A percentile compares a stretch with the other conserved stretches of the same genome.
phyloP scores from a whole-genome alignment of 1,140 invertebrate genomes.

The Anthonomus grandis region DNA sequence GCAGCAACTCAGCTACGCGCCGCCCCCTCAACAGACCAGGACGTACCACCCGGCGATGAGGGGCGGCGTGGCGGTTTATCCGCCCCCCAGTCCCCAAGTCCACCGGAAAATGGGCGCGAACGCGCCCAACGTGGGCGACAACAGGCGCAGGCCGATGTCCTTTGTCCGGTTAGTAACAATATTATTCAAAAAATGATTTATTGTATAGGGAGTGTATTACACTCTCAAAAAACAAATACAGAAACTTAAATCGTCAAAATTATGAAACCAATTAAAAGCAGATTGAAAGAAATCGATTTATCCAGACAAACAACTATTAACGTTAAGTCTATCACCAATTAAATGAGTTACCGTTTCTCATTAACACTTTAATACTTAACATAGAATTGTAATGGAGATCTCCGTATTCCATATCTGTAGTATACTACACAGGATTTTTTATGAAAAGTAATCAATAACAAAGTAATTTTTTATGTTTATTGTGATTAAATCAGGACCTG shows the following conservation, averaged over 20 bases:
- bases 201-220: neutral
- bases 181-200: neutral
- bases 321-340: too few relatives aligned
- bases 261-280: too few relatives aligned
- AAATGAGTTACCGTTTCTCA: too few relatives aligned
- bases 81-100: conserved; percentile 65
- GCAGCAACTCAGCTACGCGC: conserved; percentile 36
- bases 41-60: conserved; percentile 60
- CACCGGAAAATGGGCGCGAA: conserved; percentile 46
- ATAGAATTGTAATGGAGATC: too few relatives aligned
- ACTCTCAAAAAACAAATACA: neutral
- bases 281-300: too few relatives aligned
- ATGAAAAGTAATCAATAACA: too few relatives aligned
- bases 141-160: conserved; percentile 75
- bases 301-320: too few relatives aligned
- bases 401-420: too few relatives aligned
- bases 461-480: too few relatives aligned
- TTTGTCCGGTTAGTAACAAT: conserved; percentile 70
- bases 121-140: conserved; percentile 42
- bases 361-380: too few relatives aligned
- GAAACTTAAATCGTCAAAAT: neutral
- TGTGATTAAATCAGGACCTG: too few relatives aligned
- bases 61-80: conserved; percentile 66
- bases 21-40: conserved; percentile 23
- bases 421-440: too few relatives aligned